Conservation (phyloP, 2,888 invertebrate genomes). For the Synergus japonicus region DNA sequence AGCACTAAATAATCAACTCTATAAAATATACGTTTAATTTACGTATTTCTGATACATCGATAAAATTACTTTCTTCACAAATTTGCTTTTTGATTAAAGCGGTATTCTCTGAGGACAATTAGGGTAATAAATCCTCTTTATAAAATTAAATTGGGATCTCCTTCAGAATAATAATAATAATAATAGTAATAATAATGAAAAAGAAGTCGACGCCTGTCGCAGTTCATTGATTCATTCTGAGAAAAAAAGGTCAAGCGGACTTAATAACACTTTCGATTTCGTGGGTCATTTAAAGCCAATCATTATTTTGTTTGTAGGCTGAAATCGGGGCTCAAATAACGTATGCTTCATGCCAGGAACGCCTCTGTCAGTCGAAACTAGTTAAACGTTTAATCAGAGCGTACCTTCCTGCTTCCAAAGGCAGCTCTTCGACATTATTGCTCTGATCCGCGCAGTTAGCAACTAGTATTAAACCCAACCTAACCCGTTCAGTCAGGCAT, state of each 20-base stretch:
- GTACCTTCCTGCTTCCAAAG: slow-evolving; percentile 52
- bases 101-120: background rate
- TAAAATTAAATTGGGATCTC: background rate
- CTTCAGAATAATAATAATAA: background rate
- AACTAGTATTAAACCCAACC: slow-evolving; percentile 20
- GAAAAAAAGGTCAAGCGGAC: background rate
- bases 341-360: background rate
- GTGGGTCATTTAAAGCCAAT: background rate
- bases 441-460: slow-evolving; percentile 40
- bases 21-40: too few species aligned
- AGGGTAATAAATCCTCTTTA: background rate
- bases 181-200: background rate
- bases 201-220: background rate
- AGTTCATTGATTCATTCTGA: background rate
- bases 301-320: background rate
- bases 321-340: slow-evolving; percentile 9
- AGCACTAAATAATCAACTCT: too few species aligned
- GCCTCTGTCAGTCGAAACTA: slow-evolving; percentile 59
- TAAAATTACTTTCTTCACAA: too few species aligned
- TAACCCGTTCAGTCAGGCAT: slow-evolving; percentile 3
- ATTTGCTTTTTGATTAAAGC: background rate
- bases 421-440: slow-evolving; percentile 34
- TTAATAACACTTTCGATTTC: slow-evolving; percentile 8
- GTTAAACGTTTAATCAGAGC: slow-evolving; percentile 61
- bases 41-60: too few species aligned